phyloP scores from a whole-genome alignment of 2,113 vertebrate genomes.

The Ceyx cyanopectus region DNA sequence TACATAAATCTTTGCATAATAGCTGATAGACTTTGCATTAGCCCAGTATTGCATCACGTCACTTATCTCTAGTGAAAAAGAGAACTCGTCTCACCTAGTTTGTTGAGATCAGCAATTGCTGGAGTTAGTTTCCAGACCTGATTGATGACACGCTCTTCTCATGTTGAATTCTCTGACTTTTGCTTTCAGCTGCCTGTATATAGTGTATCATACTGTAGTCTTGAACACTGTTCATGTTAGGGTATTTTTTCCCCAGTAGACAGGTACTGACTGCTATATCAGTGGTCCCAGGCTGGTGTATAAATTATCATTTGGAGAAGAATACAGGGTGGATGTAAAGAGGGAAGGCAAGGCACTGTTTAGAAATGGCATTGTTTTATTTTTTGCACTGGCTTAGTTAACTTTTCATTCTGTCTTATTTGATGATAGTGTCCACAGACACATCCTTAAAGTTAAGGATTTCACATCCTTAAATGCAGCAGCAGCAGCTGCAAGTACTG shows the following conservation, averaged over 20 bases:
- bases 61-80: constrained; percentile 67
- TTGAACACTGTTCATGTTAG: constrained; percentile 78
- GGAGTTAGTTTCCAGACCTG: constrained; percentile 70
- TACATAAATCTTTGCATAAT: constrained; percentile 34
- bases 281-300: constrained; percentile 64
- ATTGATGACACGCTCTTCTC: constrained; percentile 73
- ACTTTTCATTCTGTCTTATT: constrained; percentile 64
- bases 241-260: constrained; percentile 54
- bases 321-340: constrained; percentile 61
- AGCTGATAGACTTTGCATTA: constrained; percentile 57
- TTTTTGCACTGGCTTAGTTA: constrained; percentile 66
- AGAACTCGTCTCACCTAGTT: constrained; percentile 42
- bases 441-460: not conserved
- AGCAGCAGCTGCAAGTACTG: constrained; percentile 43
- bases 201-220: constrained; percentile 80
- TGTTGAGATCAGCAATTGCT: constrained; percentile 75
- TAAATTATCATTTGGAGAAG: constrained; percentile 61
- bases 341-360: constrained; percentile 66
- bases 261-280: constrained; percentile 65
- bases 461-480: too few species aligned
- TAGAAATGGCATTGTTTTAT: constrained; percentile 52
- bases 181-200: constrained; percentile 75
- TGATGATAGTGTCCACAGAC: constrained; percentile 10
- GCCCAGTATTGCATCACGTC: constrained; percentile 34
- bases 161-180: constrained; percentile 66